Conservation (phyloP, 2,888 invertebrate species). For the Plebejus argus region DNA sequence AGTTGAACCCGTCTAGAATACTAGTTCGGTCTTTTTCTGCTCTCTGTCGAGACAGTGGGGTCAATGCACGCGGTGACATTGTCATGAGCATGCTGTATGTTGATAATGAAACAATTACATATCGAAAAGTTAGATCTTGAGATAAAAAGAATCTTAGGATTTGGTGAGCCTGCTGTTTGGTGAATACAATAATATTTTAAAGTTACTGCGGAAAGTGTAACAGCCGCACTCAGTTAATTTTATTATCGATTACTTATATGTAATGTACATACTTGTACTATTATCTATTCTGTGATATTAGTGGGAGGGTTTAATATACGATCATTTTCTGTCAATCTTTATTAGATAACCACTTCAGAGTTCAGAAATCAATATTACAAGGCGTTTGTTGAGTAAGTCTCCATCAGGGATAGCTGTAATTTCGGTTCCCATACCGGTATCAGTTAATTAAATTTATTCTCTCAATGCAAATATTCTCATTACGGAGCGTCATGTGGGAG, state of each 20-base stretch:
- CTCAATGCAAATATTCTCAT: conserved; percentile 24
- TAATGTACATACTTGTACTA: no score
- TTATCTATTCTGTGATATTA: no score
- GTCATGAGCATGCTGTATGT: conserved; percentile 47
- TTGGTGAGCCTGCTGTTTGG: neutral
- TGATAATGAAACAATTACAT: neutral
- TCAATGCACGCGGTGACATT: conserved; percentile 72
- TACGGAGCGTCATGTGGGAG: neutral
- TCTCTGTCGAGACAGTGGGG: conserved; percentile 68
- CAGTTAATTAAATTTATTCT: conserved; percentile 6
- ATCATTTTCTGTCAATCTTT: neutral
- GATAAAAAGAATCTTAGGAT: neutral
- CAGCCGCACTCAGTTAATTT: no score
- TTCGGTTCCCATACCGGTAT: neutral
- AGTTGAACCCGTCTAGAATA: conserved; percentile 49
- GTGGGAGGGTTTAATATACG: neutral
- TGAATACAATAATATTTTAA: no score
- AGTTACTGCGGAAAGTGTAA: no score
- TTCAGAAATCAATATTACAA: neutral
- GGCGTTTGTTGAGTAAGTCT: neutral
- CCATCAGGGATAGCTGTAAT: neutral
- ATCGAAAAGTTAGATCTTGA: neutral
- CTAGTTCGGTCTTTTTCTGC: conserved; percentile 65
- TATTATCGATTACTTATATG: no score
- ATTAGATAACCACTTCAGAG: neutral